phyloP scores from a whole-genome alignment of 2,797 vertebrate species.

The Lacerta viridis region DNA sequence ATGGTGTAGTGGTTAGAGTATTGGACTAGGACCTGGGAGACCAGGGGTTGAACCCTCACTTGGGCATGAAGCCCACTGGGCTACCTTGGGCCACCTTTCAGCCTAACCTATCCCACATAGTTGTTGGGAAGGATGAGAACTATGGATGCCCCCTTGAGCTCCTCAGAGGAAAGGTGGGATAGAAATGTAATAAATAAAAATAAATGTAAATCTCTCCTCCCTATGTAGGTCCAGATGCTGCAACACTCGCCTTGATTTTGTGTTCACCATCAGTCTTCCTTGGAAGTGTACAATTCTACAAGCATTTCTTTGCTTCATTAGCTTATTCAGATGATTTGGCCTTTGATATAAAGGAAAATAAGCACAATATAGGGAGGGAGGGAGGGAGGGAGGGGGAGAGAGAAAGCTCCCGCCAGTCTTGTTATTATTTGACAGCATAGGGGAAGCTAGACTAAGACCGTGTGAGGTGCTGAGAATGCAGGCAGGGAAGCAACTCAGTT shows the following conservation, averaged over 20 bases:
- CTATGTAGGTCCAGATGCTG: background rate
- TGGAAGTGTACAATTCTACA: background rate
- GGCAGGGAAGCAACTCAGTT: background rate
- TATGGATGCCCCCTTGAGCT: background rate
- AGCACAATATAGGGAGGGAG: background rate
- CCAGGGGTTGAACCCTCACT: no score
- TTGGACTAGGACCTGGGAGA: no score
- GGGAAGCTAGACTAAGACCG: background rate
- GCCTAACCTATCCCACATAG: no score
- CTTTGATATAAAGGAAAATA: conserved; percentile 32
- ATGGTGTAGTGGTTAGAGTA: no score
- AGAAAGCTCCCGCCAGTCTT: conserved; percentile 23
- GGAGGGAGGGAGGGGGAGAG: background rate
- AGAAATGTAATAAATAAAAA: background rate
- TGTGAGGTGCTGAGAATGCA: background rate
- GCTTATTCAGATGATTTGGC: background rate
- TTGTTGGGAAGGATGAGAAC: no score
- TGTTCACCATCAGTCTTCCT: background rate
- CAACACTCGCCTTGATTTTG: background rate
- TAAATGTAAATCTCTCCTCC: background rate
- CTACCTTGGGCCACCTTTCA: no score
- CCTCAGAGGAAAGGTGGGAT: background rate
- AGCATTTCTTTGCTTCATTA: conserved; percentile 7
- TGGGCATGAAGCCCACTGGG: no score
- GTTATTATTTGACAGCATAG: conserved; percentile 2